Evolutionary conservation across 2,888 invertebrate species (phyloP), one percentile per base, ranked within the genome.

Genomic region (Serripes groenlandicus): DNA sequence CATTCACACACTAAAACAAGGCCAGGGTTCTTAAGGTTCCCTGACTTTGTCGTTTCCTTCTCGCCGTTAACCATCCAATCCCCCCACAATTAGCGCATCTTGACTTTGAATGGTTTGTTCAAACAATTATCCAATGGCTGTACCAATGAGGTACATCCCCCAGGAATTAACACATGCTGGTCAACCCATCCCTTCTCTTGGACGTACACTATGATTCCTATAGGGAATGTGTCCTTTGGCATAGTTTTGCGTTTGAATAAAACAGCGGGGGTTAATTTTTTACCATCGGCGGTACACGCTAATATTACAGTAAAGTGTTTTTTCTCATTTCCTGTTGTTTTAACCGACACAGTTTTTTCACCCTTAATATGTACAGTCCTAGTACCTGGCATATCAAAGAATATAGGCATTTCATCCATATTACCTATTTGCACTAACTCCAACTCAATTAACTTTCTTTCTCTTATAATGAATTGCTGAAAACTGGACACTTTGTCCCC

Each of bases 191-290:
- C 84, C 58, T 81, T 84, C 7, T 35, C 30, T 21, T 78, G 80
- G 3, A 83, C 80, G 34, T 64, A 68, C 21, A 84, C 83, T n/a
- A 32, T 32, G 3, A 87, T 54, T 21, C 76, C 84, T 0, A 52
- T 18, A 15, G 85, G 80, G 3, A 84, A 56, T 68, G 77, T 84
- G 32, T 84, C 86, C 37, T 86, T 83, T 18, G 84, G 82, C 75
- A 77, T 77, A 18, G 87, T 89, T n/a, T 87, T 85, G 32, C 79
- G n/a, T 56, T 87, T 85, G 52, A 88, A 88, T 5, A 88, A 81
- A 1, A 83, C 75, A 32, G 78, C 77, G 11, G 79, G 85, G 56
- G 78, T 81, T 15, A 87, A 73, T 73, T 87, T 86, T 0, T 79
- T 84, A 0, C 87, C 85, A 56, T 83, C 83, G 0, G 83, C 88